phyloP scores from a whole-genome alignment of 2,113 vertebrate genomes.

The Pipra filicauda region DNA sequence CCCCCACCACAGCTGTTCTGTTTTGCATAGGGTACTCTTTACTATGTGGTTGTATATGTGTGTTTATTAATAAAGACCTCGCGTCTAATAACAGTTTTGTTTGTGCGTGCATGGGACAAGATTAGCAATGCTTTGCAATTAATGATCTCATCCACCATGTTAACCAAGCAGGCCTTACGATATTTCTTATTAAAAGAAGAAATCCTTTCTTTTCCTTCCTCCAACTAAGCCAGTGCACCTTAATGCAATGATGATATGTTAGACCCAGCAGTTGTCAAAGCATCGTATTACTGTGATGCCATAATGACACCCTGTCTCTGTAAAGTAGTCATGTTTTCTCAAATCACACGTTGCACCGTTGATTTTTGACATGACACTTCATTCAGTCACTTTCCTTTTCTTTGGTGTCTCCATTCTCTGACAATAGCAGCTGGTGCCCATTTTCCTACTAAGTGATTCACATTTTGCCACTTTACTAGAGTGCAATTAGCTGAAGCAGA shows the following conservation, averaged over 20 bases:
- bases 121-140: conserved; percentile 27
- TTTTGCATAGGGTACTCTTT: not conserved
- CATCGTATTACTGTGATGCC: conserved; percentile 88
- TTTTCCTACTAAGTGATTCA: conserved; percentile 80
- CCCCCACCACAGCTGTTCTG: accelerated
- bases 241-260: conserved; percentile 99
- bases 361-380: conserved; percentile 87
- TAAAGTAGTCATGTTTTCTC: conserved; percentile 85
- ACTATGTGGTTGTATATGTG: not conserved
- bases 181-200: conserved; percentile 79
- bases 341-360: conserved; percentile 86
- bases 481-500: conserved; percentile 78
- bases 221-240: conserved; percentile 81
- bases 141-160: conserved; percentile 53
- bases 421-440: conserved; percentile 81
- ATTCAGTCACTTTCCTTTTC: conserved; percentile 74
- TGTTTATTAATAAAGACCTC: not conserved
- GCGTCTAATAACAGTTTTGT: not conserved
- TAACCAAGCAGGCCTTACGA: conserved; percentile 73
- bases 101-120: not conserved
- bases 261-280: conserved; percentile 90
- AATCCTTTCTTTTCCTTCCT: conserved; percentile 72
- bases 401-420: conserved; percentile 65
- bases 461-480: conserved; percentile 76
- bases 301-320: conserved; percentile 96